phyloP scores from a whole-genome alignment of 2,797 vertebrate species.

The Gambusia yucatana region DNA sequence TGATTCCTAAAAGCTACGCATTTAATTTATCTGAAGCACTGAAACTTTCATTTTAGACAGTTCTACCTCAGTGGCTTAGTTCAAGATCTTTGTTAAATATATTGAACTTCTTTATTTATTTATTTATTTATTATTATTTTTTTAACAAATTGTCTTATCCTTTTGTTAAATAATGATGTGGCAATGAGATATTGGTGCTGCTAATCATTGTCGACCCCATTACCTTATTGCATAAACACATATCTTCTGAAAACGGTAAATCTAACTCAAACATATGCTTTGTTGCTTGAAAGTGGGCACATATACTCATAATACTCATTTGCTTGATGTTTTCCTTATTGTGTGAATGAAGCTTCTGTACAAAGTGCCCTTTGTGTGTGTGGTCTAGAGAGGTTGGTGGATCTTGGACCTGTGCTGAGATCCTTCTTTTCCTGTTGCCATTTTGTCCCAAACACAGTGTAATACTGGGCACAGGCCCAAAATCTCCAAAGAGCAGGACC shows the following conservation, averaged over 20 bases:
- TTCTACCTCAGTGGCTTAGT: neutral
- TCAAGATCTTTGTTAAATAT: neutral
- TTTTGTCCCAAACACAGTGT: constrained; percentile 70
- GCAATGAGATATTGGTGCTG: neutral
- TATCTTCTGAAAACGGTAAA: neutral
- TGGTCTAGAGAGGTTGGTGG: constrained; percentile 54
- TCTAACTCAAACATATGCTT: neutral
- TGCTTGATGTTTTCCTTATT: neutral
- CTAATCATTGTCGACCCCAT: neutral
- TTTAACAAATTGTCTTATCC: neutral
- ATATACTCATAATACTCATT: neutral
- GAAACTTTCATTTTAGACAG: neutral
- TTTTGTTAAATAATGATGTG: neutral
- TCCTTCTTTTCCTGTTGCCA: constrained; percentile 67
- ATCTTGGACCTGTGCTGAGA: constrained; percentile 58
- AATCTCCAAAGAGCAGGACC: constrained; percentile 60
- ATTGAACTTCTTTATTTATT: neutral
- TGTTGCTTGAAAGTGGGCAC: neutral
- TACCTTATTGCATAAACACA: neutral
- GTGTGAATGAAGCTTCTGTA: constrained; percentile 24
- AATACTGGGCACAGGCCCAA: constrained; percentile 72
- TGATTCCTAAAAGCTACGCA: neutral
- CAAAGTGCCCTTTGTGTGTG: constrained; percentile 36
- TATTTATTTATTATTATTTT: no score
- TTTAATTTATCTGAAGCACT: neutral